A percentile compares a stretch with the other conserved stretches of the same genome.
Conservation (phyloP, 2,797 vertebrate species). For the Aythya fuligula region DNA sequence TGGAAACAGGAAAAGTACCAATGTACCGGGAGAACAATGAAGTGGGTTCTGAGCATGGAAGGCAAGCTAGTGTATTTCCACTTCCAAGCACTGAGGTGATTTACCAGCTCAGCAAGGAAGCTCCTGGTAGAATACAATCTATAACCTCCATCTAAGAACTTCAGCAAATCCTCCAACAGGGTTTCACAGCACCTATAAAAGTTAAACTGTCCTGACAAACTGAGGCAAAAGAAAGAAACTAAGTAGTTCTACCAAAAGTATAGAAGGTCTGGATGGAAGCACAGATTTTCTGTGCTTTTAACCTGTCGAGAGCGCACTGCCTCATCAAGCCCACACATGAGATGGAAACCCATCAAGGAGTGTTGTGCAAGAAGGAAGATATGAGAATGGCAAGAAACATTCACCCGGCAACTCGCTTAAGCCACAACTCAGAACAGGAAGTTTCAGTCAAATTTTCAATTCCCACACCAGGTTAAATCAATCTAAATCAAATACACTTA, state of each 20-base stretch:
- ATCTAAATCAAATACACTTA: conserved; percentile 51
- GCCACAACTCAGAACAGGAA: conserved; percentile 68
- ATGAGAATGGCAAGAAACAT: not conserved
- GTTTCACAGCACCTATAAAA: not conserved
- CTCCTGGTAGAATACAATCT: not conserved
- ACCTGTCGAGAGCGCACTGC: not conserved
- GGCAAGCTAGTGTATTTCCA: not conserved
- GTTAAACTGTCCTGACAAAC: not conserved
- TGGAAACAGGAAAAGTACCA: not conserved
- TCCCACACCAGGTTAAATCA: conserved; percentile 57
- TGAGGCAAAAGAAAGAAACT: not conserved
- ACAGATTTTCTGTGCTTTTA: conserved; percentile 48
- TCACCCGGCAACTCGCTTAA: conserved; percentile 41
- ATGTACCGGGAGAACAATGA: not conserved
- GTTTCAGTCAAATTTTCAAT: conserved; percentile 68
- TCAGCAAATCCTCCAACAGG: not conserved
- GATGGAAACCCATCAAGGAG: conserved; percentile 50
- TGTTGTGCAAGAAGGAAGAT: conserved; percentile 43
- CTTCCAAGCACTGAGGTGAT: not conserved
- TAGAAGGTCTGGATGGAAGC: not conserved
- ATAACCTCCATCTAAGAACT: not conserved
- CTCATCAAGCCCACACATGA: conserved; percentile 31
- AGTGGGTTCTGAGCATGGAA: not conserved
- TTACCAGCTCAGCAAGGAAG: not conserved
- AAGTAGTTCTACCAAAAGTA: not conserved